Conservation (phyloP, 2,797 vertebrate species). For the Gadopsis marmoratus region DNA sequence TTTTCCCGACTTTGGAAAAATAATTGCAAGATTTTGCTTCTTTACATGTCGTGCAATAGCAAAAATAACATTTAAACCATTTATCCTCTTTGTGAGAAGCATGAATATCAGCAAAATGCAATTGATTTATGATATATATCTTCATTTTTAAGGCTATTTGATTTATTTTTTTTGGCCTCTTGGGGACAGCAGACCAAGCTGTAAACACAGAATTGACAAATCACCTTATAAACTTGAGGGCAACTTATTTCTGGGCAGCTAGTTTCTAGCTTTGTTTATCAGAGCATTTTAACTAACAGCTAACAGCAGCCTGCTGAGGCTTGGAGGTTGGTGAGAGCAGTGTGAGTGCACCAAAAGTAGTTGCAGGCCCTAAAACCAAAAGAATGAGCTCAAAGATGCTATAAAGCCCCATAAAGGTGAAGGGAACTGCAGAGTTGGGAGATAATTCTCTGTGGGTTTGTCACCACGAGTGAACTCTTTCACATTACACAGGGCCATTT, state of each 20-base stretch:
- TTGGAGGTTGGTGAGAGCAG: background rate
- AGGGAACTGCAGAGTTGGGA: background rate
- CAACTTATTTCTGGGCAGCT: background rate
- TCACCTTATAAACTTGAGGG: background rate
- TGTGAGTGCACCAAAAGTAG: background rate
- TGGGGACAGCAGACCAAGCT: background rate
- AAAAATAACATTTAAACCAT: background rate
- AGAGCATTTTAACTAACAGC: background rate
- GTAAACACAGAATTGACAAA: background rate
- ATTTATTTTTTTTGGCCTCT: constrained; percentile 4
- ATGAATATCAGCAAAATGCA: background rate
- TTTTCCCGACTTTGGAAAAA: background rate
- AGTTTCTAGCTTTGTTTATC: background rate
- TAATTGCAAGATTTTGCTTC: background rate
- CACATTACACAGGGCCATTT: background rate
- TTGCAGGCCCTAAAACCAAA: background rate
- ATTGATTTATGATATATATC: background rate
- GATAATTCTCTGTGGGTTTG: background rate
- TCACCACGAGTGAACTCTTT: background rate
- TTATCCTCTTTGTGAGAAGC: background rate
- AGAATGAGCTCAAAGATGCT: background rate
- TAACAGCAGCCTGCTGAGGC: background rate
- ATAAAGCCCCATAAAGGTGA: background rate
- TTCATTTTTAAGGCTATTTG: background rate
- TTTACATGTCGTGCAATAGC: background rate